Evolutionary conservation across 2,888 invertebrate species (phyloP), one percentile per base, ranked within the genome.

Genomic region (Ischnus inquisitorius): DNA sequence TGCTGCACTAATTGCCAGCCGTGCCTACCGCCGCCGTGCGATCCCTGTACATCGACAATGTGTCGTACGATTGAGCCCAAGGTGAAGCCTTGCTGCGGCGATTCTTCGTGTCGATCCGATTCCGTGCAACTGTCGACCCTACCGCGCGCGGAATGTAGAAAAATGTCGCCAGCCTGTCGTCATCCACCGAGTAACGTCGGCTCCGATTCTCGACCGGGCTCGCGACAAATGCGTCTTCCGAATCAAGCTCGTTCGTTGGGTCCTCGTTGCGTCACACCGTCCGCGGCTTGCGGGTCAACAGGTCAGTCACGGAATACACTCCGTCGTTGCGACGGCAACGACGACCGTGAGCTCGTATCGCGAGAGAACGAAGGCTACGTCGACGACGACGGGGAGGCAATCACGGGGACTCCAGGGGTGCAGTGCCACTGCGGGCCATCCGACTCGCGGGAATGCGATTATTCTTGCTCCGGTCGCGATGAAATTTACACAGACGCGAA

Each of bases 1-100:
- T 43, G 67, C 16, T 90, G 90, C 83, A 62, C 79, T 0, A 80
- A 86, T 60, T 87, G 88, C 62, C 84, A 86, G 69, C 88, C 88
- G 10, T 87, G 88, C 64, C 48, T 87, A 19, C 88, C 87, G 22
- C 86, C 88, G 6, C 83, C 88, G 0, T 89, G 89, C 74, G 88
- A 87, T 72, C 87, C 87, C 1, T 89, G 89, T 80, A 83, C 88
- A 0, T 83, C 88, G 22, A 83, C 51, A 65, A 86, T 86, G 25
- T 90, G 89, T 78, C 83, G 82, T n/a, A 67, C 83, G 2, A 25
- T 64, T 0, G n/a, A 46, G 19, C 79, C 86, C 0, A 83, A 65
- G 22, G 71, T 79, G 25, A 82, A 69, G 39, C 60, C 82, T n/a
- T 87, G 88, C 51, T 25, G 76, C 10, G 69, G 82, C 2, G 67